Base-by-base conservation (phyloP, 2,113 vertebrate species). In the Carassius carassius region DNA sequence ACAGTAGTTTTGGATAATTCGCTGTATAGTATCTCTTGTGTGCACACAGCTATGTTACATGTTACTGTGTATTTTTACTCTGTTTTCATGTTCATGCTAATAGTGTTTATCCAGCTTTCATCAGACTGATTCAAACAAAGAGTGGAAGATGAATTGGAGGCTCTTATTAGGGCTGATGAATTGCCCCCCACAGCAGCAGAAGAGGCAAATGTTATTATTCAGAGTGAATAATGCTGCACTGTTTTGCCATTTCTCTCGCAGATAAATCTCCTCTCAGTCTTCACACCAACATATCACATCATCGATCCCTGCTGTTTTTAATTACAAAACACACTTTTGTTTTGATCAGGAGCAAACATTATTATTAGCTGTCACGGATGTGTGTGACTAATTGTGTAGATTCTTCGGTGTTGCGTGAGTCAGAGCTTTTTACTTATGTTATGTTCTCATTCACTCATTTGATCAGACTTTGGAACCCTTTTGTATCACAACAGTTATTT, bases 151-250 rank as follows among this genome's bases (percentile, higher is more conserved):
- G 86, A 91, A 93, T 93, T 77, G 87, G 79, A 85, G 29, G 84
- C 89, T 90, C 89, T 92, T 94, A 93, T 92, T 94, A 93, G 85
- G 58, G 63, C 88, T 69, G 10, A 93, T 93, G 87, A 89, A 92
- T 92, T 90, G 89, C 85, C 84, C 87, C 81, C 90, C 86, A 89
- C 88, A 89, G 88, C 54, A 87, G 89, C 81, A 87, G 88, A 89
- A 93, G 92, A 86, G 86, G 90, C 87, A 86, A n/a, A 74, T 89
- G 87, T 88, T 91, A 86, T 90, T 94, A 86, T 90, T 94, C 88
- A 92, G 10, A 29, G 84, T 90, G 90, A 92, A 90, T 87, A 92
- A 90, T 90, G 76, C 86, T 70, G 82, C 84, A 87, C 87, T 91
- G 87, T 91, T 93, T 88, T 54, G 19, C 78, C 88, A 67, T 85